Percentiles rank a stretch among this genome's conserved stretches.
Conservation (phyloP, 1,140 invertebrate species). For the Microplitis demolitor region DNA sequence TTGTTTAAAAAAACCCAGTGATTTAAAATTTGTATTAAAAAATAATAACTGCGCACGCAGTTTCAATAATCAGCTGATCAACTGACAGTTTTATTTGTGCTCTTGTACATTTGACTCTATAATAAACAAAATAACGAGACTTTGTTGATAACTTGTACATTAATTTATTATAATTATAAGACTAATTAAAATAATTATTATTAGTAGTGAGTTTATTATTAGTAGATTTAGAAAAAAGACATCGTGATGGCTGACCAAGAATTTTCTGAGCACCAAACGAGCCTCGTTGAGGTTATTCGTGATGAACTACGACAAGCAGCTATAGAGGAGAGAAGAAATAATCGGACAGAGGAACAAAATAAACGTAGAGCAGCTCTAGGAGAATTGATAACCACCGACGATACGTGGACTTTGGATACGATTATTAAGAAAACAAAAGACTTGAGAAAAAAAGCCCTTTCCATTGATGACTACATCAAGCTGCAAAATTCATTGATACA, state of each 20-base stretch:
- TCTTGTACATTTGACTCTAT: not conserved
- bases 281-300: constrained; percentile 34
- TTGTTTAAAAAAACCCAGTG: not conserved
- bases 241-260: not conserved
- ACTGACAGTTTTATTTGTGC: not conserved
- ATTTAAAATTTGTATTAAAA: not conserved
- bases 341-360: constrained; percentile 34
- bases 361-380: constrained; percentile 44
- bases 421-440: constrained; percentile 35
- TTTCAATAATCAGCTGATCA: constrained; percentile 9
- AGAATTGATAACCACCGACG: constrained; percentile 27
- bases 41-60: not conserved
- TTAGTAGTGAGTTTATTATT: no score
- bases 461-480: constrained; percentile 40
- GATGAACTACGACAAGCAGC: constrained; percentile 29
- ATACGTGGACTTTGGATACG: constrained; percentile 33
- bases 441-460: constrained; percentile 45
- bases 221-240: no score
- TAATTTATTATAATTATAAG: no score
- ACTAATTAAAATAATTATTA: no score
- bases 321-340: constrained; percentile 35
- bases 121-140: not conserved
- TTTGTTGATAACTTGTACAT: not conserved
- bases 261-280: not conserved
- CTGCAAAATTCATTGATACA: constrained; percentile 53